Conservation (phyloP, 1,140 invertebrate genomes). For the Magallana ariakensis region DNA sequence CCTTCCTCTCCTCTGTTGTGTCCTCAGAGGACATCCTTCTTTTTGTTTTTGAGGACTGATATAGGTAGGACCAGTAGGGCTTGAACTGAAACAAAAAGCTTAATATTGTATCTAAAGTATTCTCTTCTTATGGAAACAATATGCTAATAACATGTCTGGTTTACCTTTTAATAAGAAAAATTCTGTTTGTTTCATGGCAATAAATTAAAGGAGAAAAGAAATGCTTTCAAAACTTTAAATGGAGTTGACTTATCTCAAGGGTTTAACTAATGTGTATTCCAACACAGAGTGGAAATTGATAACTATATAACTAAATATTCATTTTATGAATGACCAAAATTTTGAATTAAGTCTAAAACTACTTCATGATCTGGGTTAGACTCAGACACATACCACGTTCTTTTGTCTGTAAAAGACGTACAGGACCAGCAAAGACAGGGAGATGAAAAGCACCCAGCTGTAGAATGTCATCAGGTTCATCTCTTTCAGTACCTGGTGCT, state of each 20-base stretch:
- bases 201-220: too few species aligned
- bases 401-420: conserved; percentile 46
- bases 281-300: too few species aligned
- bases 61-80: neutral
- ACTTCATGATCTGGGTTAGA: neutral
- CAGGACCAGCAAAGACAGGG: conserved; percentile 13
- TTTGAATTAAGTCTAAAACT: neutral
- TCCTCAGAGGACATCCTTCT: neutral
- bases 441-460: conserved; percentile 45
- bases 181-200: too few species aligned
- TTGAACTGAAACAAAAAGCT: neutral
- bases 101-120: too few species aligned
- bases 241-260: too few species aligned
- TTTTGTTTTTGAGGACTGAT: neutral
- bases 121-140: too few species aligned
- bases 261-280: too few species aligned
- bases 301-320: too few species aligned
- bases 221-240: too few species aligned
- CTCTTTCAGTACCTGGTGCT: neutral
- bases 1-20: neutral
- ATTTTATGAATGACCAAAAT: too few species aligned
- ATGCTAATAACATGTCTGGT: too few species aligned
- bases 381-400: neutral
- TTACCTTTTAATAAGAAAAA: too few species aligned
- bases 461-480: conserved; percentile 40